These are phyloP conservation scores for Synanthedon andrenaeformis DNA, from an alignment of 2,888 invertebrate species.

Conservation along the genomic window DNA sequence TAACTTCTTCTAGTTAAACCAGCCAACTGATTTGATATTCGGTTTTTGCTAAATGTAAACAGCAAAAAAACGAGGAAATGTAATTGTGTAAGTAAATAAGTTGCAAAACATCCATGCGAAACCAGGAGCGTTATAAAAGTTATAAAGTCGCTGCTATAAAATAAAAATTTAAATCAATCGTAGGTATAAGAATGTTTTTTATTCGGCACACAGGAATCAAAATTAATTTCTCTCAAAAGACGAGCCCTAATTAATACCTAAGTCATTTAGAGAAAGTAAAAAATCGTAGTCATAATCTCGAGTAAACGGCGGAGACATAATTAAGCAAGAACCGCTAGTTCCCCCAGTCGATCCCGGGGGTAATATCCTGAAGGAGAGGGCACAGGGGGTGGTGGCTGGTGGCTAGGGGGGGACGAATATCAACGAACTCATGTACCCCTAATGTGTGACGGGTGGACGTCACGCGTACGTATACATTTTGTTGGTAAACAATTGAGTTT, in stretches of 20 bases:
- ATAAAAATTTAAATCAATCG: too few relatives aligned
- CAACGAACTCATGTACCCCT: conserved; percentile 63
- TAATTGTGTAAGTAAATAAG: too few relatives aligned
- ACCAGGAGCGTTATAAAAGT: too few relatives aligned
- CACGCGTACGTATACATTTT: conserved; percentile 46
- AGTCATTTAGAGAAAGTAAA: not conserved
- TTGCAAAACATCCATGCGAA: too few relatives aligned
- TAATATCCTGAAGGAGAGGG: conserved; percentile 12
- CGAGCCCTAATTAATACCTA: not conserved
- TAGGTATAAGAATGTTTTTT: too few relatives aligned
- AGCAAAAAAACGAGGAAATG: too few relatives aligned
- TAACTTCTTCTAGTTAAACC: too few relatives aligned
- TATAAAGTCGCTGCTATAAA: too few relatives aligned
- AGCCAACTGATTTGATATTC: too few relatives aligned
- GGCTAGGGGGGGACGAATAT: conserved; percentile 41
- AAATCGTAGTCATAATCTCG: conserved; percentile 3
- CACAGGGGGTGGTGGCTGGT: conserved; percentile 18
- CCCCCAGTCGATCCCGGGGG: conserved; percentile 20
- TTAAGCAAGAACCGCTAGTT: conserved; percentile 43
- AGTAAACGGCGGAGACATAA: conserved; percentile 57
- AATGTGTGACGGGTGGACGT: conserved; percentile 53
- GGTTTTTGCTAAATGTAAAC: too few relatives aligned
- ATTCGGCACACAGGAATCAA: too few relatives aligned
- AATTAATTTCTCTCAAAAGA: too few relatives aligned
- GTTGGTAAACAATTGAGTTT: conserved; percentile 64